Conservation (phyloP, 2,113 vertebrate species). For the Vidua chalybeata region DNA sequence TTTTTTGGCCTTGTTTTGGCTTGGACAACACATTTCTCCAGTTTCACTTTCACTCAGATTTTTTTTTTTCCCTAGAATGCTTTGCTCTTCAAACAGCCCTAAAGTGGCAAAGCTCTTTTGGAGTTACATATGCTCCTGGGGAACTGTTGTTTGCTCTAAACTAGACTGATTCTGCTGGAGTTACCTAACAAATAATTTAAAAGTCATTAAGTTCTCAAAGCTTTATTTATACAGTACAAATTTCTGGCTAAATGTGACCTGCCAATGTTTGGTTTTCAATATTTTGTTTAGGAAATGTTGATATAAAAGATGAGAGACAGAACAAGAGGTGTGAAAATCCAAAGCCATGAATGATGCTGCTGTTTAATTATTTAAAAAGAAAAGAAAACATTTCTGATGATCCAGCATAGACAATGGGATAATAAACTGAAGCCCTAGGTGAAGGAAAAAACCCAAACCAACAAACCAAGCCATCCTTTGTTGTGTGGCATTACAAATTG, state of each 20-base stretch:
- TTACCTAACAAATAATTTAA: background rate
- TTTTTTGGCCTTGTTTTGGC: background rate
- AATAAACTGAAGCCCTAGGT: background rate
- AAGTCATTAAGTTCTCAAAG: background rate
- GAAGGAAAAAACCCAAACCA: background rate
- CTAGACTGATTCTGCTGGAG: background rate
- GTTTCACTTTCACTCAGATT: background rate
- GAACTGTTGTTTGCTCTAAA: background rate
- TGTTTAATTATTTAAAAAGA: background rate
- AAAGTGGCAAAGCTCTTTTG: background rate
- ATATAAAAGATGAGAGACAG: background rate
- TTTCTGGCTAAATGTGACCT: background rate
- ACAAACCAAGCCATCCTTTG: background rate
- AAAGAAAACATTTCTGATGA: background rate
- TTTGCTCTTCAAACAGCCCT: background rate
- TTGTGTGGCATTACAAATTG: background rate
- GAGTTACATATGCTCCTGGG: background rate
- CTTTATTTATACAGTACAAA: background rate
- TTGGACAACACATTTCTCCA: background rate
- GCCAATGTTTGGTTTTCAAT: background rate
- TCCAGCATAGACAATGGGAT: background rate
- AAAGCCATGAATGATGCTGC: background rate
- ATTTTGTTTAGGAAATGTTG: constrained; percentile 1
- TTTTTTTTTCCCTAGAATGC: background rate
- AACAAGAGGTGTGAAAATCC: background rate